Percentiles rank a stretch among this genome's conserved stretches.
Evolutionary conservation across 2,797 vertebrate genomes (phyloP).

Genomic region (Meda fulgida): DNA sequence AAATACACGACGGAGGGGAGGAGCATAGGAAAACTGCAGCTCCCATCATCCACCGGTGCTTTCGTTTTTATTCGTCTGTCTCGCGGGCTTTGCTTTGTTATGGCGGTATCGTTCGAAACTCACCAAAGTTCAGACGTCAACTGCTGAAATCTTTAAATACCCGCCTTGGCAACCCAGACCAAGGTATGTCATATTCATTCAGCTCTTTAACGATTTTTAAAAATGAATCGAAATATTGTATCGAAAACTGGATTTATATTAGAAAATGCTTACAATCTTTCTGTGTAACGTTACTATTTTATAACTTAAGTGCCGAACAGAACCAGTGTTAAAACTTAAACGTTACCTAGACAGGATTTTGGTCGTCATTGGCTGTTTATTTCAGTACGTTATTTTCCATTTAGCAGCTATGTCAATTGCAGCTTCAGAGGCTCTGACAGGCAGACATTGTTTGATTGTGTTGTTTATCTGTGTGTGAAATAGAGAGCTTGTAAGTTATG

Average conservation of each 20-base stretch:
- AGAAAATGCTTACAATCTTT: neutral
- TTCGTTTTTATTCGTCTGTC: constrained; percentile 51
- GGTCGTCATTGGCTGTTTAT: neutral
- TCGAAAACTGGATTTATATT: neutral
- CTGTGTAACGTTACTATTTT: neutral
- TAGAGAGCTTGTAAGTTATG: neutral
- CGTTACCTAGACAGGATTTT: neutral
- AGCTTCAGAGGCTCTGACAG: neutral
- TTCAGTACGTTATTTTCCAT: neutral
- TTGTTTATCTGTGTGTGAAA: neutral
- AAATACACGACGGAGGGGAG: neutral
- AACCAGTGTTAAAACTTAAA: neutral
- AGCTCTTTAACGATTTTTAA: neutral
- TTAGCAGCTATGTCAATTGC: neutral
- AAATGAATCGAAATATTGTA: neutral
- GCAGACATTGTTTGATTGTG: neutral
- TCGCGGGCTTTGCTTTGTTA: constrained; percentile 81
- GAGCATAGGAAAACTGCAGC: constrained; percentile 26
- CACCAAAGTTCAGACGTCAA: constrained; percentile 31
- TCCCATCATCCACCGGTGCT: constrained; percentile 46
- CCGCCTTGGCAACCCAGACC: neutral
- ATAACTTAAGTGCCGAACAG: too few species aligned
- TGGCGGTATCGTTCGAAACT: constrained; percentile 79
- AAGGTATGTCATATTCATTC: constrained; percentile 59
- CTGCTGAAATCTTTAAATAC: constrained; percentile 19